Conservation (phyloP, 1,140 invertebrate species). For the Holotrichia oblita region DNA sequence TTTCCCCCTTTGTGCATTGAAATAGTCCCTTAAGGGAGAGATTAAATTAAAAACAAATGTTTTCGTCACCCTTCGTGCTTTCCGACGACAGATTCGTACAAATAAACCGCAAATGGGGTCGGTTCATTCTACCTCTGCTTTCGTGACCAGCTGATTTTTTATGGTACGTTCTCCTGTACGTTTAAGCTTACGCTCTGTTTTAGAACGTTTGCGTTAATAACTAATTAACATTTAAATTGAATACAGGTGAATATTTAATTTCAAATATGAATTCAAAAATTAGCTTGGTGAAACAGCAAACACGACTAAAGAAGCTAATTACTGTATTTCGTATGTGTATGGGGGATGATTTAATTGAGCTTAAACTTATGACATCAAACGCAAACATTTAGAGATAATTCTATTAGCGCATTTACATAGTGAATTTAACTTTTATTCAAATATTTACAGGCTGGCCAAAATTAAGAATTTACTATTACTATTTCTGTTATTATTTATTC, state of each 20-base stretch:
- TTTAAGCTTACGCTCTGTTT: not conserved
- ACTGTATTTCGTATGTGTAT: not conserved
- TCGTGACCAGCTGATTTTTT: not conserved
- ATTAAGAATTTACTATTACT: too few relatives aligned
- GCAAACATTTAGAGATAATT: too few relatives aligned
- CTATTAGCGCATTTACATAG: too few relatives aligned
- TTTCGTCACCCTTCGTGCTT: constrained; percentile 1
- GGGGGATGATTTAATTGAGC: too few relatives aligned
- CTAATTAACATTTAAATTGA: constrained; percentile 32
- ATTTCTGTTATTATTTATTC: too few relatives aligned
- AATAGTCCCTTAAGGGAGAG: not conserved
- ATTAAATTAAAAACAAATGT: constrained; percentile 36
- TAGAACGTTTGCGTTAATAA: constrained; percentile 10
- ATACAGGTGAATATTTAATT: constrained; percentile 24
- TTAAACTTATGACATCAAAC: too few relatives aligned
- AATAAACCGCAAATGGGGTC: constrained; percentile 24
- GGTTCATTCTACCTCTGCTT: not conserved
- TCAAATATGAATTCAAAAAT: not conserved
- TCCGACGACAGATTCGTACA: constrained; percentile 15
- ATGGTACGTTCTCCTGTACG: not conserved
- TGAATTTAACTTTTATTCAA: too few relatives aligned
- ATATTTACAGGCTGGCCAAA: too few relatives aligned
- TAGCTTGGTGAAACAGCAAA: not conserved
- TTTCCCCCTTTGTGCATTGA: not conserved
- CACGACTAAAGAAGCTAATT: not conserved